Base-by-base conservation (phyloP, 2,113 vertebrate genomes). In the Clinocottus analis region DNA sequence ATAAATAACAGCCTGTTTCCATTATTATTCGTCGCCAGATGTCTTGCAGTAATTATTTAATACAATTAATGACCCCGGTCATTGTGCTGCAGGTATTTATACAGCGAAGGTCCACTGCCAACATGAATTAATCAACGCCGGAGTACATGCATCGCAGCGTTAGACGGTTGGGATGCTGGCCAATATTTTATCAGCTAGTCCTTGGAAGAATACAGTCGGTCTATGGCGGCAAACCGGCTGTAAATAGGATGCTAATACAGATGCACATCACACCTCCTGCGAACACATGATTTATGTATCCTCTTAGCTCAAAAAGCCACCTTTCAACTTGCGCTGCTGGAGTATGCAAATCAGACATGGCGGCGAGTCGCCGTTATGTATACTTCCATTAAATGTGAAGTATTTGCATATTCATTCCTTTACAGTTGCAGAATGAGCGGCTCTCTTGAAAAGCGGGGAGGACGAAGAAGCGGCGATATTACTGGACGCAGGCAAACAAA, bases 291-390 rank as follows among this genome's bases (percentile, higher is more conserved):
- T 93, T 93, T 92, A 90, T 88, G 81, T 37, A 72, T 81, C 81
- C 83, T 87, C 87, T 89, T 86, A 83, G 84, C 85, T 91, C 85
- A 76, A 85, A 85, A 89, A 89, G 81, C 82, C 65, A 87, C 82
- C 85, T 84, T 85, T 89, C 87, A 86, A 82, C 87, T 62, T 53
- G 10, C 62, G 21, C 67, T 45, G 85, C 63, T 78, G 81, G 83
- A 79, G 73, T 79, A 91, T 93, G 90, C 79, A 91, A 90, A 93
- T 89, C 31, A 79, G 66, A 83, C 63, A 12, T 47, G 16, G 61
- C 64, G 79, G 45, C 45, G 61, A 85, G 76, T 59, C 60, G 29
- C 39, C 25, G 33, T 68, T 82, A 71, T 82, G 84, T 81, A 74
- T 59, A 75, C 85, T 87, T 82, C 73, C 80, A 83, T 87, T 87